phyloP scores from a whole-genome alignment of 2,113 vertebrate species.

The Agapornis roseicollis region DNA sequence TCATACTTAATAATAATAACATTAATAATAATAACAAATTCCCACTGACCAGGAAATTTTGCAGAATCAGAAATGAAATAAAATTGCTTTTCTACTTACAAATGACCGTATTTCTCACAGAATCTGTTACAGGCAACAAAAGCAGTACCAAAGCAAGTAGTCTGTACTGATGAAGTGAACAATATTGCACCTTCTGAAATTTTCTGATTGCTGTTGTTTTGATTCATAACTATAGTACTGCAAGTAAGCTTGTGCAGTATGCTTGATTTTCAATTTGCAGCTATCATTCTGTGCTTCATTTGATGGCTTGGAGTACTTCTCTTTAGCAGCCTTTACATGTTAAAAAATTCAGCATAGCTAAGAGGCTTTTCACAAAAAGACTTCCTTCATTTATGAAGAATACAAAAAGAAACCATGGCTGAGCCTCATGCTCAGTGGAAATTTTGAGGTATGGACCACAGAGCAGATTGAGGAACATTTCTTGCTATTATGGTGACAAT shows the following conservation, averaged over 20 bases:
- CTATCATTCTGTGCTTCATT: not conserved
- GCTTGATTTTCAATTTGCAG: not conserved
- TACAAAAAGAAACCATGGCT: not conserved
- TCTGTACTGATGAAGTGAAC: not conserved
- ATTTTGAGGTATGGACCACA: conserved; percentile 39
- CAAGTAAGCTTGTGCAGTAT: not conserved
- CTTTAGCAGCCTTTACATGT: not conserved
- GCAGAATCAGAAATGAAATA: not conserved
- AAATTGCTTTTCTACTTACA: not conserved
- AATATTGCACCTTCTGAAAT: not conserved
- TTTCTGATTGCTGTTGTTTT: not conserved
- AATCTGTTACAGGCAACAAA: not conserved
- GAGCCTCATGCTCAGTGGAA: conserved; percentile 17
- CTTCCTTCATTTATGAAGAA: not conserved
- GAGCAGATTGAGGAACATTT: conserved; percentile 25
- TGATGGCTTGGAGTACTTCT: not conserved
- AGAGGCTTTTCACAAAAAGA: not conserved
- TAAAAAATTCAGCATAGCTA: not conserved
- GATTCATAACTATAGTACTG: not conserved
- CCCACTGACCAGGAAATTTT: not conserved
- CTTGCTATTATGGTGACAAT: not conserved
- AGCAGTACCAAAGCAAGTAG: not conserved
- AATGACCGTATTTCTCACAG: not conserved
- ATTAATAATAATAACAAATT: not conserved
- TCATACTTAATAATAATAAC: not conserved